Evolutionary conservation across 2,797 vertebrate species (phyloP).

Genomic region (Danio tinwini): DNA sequence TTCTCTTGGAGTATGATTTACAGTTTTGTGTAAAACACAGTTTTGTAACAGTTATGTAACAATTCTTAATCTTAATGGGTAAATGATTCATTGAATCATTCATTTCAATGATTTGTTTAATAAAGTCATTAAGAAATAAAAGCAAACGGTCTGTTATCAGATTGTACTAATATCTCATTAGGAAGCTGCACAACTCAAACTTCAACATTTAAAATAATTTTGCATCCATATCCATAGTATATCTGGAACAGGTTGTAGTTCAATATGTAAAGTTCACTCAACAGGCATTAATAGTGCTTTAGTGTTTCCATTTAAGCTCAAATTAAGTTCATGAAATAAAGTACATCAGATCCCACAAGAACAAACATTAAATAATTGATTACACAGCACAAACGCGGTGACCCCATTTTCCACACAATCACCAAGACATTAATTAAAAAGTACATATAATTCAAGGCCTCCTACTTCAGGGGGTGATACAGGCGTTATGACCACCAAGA

Average conservation of each 20-base stretch:
- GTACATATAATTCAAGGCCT: conserved; percentile 62
- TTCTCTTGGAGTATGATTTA: too few relatives aligned
- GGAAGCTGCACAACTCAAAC: not conserved
- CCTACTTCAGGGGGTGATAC: conserved; percentile 30
- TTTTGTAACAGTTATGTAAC: too few relatives aligned
- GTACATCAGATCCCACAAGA: conserved; percentile 4
- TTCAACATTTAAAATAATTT: not conserved
- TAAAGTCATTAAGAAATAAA: too few relatives aligned
- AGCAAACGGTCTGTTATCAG: too few relatives aligned
- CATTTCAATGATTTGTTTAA: too few relatives aligned
- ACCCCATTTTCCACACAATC: conserved; percentile 56
- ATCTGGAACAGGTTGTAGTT: not conserved
- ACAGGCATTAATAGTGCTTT: not conserved
- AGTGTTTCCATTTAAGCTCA: not conserved
- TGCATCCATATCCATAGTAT: not conserved
- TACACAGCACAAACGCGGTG: conserved; percentile 51
- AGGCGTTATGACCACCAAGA: conserved; percentile 48
- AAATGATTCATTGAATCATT: too few relatives aligned
- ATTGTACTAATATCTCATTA: too few relatives aligned
- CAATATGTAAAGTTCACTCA: not conserved
- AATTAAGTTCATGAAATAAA: not conserved
- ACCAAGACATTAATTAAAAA: conserved; percentile 66
- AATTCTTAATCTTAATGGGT: too few relatives aligned
- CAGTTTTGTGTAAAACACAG: too few relatives aligned
- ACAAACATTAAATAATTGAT: conserved; percentile 68